phyloP scores from a whole-genome alignment of 2,113 vertebrate genomes.

The Bufo gargarizans region DNA sequence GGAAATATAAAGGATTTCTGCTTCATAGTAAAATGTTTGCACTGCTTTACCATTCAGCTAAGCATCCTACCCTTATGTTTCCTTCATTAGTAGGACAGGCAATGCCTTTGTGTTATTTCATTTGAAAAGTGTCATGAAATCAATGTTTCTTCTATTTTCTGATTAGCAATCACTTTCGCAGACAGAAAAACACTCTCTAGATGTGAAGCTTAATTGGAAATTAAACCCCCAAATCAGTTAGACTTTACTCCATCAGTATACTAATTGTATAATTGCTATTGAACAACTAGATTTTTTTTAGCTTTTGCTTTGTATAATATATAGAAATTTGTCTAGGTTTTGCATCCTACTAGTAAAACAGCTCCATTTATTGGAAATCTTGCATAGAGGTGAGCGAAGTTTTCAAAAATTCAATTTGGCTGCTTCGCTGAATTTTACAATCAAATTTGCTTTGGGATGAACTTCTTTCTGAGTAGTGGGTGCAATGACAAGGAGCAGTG shows the following conservation, averaged over 20 bases:
- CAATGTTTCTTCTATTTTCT: conserved; percentile 56
- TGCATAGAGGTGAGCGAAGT: too few relatives aligned
- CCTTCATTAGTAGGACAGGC: conserved; percentile 54
- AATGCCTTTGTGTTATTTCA: conserved; percentile 53
- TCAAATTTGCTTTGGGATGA: too few relatives aligned
- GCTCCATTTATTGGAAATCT: neutral
- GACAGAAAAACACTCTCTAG: conserved; percentile 32
- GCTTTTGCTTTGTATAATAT: neutral
- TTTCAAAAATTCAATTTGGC: too few relatives aligned
- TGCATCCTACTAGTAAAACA: neutral
- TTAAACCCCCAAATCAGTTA: conserved; percentile 42
- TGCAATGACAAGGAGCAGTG: too few relatives aligned
- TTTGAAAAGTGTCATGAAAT: conserved; percentile 54
- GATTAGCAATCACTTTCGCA: conserved; percentile 53
- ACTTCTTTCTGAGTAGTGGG: too few relatives aligned
- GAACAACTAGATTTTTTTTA: neutral
- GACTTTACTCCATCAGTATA: conserved; percentile 27
- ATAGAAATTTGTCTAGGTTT: neutral
- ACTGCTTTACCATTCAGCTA: conserved; percentile 41
- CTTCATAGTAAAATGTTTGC: conserved; percentile 58
- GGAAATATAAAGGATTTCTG: conserved; percentile 58
- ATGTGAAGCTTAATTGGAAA: conserved; percentile 42
- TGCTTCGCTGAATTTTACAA: too few relatives aligned
- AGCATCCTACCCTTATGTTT: conserved; percentile 47
- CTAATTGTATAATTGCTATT: conserved; percentile 24